A percentile compares a stretch with the other conserved stretches of the same genome.
Evolutionary conservation across 53 echinoderm and acorn worm genomes (phyloP).

Genomic region (Henricia sp.): DNA sequence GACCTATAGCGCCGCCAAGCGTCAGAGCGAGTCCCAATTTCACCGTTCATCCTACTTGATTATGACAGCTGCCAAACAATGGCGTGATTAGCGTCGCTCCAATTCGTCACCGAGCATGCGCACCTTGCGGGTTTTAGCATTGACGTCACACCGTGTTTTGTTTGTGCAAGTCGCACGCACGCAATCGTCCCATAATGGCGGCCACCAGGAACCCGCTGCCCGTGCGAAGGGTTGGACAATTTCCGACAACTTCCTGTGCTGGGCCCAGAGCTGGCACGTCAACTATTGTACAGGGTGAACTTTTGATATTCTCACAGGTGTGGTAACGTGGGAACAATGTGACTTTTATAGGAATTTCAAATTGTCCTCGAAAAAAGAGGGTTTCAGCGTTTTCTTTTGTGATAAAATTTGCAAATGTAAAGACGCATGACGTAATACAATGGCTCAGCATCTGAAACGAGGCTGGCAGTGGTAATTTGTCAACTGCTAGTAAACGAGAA

Average conservation of each 20-base stretch:
- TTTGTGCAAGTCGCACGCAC: constrained; percentile 31
- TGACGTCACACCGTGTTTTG: constrained; percentile 38
- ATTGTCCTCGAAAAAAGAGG: too few relatives aligned
- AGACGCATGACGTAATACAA: too few relatives aligned
- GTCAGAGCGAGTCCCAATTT: background rate
- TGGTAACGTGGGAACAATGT: background rate
- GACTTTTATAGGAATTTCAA: background rate
- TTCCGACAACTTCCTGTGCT: constrained; percentile 38
- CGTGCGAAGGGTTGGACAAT: constrained; percentile 4
- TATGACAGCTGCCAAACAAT: constrained; percentile 6
- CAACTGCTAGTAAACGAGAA: too few relatives aligned
- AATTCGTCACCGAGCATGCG: constrained; percentile 35
- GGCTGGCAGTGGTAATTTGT: too few relatives aligned
- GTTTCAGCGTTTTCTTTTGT: too few relatives aligned
- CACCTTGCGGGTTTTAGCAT: background rate
- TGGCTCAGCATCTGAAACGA: too few relatives aligned
- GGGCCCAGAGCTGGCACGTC: constrained; percentile 1
- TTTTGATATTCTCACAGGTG: background rate
- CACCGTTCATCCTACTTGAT: background rate
- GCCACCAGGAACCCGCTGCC: too few relatives aligned
- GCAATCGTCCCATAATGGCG: constrained; percentile 37
- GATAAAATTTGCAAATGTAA: too few relatives aligned
- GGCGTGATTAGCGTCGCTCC: constrained; percentile 36
- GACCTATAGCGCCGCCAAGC: constrained; percentile 47
- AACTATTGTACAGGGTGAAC: constrained; percentile 27